Base-by-base conservation (phyloP, 2,797 vertebrate species). In the Myotis myotis region DNA sequence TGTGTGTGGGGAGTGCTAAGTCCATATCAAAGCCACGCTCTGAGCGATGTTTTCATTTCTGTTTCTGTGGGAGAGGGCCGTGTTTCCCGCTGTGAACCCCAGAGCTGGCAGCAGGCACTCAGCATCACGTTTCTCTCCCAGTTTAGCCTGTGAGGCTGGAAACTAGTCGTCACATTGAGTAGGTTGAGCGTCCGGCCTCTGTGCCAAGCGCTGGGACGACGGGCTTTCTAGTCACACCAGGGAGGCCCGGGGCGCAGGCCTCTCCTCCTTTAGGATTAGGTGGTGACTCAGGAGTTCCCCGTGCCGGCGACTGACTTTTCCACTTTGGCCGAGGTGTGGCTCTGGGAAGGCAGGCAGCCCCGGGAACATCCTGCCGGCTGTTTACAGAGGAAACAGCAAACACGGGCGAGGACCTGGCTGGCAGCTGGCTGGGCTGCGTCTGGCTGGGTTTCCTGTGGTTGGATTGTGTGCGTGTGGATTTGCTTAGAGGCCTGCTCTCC, bases 251-350 rank as follows among this genome's bases (percentile, higher is more conserved):
- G 84, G 89, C 94, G 95, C 95, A 96, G 89, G 13, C 75, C 96
- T 96, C 91, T 92, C 49, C 30, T 81, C 97, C 96, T 97, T 94
- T 36, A 94, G 96, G 98, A 98, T 97, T 97, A 95, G 96, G 85
- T 95, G 86, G 3, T 97, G 94, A 91, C 96, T 97, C 97, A 98
- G 96, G 95, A 95, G 93, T 91, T 92, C 90, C 41, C 93, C 89
- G 82, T 93, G 95, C 72, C 16, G 91, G 95, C 96, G 68, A 96
- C 94, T 94, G 71, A 93, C 23, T 97, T 97, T 97, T 97, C 96
- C 91, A 94, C 60, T 79, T 88, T 83, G 83, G 33, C 5, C 95
- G 95, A 96, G 87, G 92, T 87, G 71, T 78, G 86, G 79, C 75
- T 94, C 95, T 90, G 66, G 91, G 86, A 16, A 85, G 94, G 96